Evolutionary conservation across 2,113 vertebrate genomes (phyloP), one percentile per base, ranked within the genome.

Genomic region (Trinectes maculatus): DNA sequence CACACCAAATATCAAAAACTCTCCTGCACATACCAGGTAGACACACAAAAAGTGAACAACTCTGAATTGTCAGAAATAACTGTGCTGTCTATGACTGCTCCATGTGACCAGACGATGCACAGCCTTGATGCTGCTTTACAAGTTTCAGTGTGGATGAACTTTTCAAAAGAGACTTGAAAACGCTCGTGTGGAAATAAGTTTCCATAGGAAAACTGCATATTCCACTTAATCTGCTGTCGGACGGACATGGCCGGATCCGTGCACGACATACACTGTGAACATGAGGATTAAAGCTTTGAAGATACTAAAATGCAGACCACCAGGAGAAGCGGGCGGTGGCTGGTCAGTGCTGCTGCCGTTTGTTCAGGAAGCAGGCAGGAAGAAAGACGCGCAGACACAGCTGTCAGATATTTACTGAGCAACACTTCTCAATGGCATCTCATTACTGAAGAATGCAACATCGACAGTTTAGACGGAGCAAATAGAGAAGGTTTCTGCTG

Each of bases 241-340:
- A 0, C 19, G 70, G 65, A 64, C 77, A 79, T 43, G 84, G 71
- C 66, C 52, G 13, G 64, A 65, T 31, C 53, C 36, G 53, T 58
- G 64, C 76, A 54, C 77, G 67, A 58, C 52, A 46, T 66, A 71
- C 37, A 33, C 36, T 18, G 60, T 52, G 43, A 72, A 74, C 79
- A 76, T 65, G 66, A 75, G 80, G 84, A 86, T 86, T 79, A 88
- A 69, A 33, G 74, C 69, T 67, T 72, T 61, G 55, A 53, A 85
- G 82, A 83, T 81, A 80, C 31, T 80, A 73, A 79, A 88, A 63
- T 79, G 85, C 81, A 83, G 57, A 51, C 54, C 34, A 40, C 29
- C 53, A 21, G 77, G 26, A n/a, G 15, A 25, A 46, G 19, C 21
- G 8, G 24, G 24, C 48, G 63, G 51, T 15, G 58, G 68, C 11